Percentiles rank a stretch among this genome's conserved stretches.
These are phyloP conservation scores for Diabrotica balteata DNA, from an alignment of 2,888 invertebrate genomes.

Conservation along the genomic window DNA sequence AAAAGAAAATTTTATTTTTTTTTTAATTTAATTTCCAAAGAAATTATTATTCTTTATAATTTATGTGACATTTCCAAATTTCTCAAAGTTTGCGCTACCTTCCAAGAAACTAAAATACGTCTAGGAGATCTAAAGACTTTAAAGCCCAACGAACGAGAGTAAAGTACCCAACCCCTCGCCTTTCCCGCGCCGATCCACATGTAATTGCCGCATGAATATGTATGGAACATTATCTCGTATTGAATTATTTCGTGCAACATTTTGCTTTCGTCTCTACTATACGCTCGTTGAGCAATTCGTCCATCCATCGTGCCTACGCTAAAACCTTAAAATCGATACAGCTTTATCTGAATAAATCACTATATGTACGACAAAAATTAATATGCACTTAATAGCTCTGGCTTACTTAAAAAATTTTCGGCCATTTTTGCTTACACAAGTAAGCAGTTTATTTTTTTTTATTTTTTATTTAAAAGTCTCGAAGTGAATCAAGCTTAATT, in stretches of 20 bases:
- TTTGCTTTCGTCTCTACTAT: conserved; percentile 36
- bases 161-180: conserved; percentile 14
- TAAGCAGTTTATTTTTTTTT: no score
- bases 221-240: conserved; percentile 57
- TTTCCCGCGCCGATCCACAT: conserved; percentile 39
- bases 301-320: conserved; percentile 15
- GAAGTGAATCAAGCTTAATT: no score
- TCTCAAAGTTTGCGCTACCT: background rate
- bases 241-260: conserved; percentile 54
- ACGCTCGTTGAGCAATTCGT: conserved; percentile 26
- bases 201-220: conserved; percentile 58
- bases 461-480: no score
- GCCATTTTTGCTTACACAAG: no score
- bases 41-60: background rate
- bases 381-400: background rate
- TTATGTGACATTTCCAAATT: background rate
- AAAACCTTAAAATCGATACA: conserved; percentile 21
- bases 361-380: background rate
- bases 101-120: conserved; percentile 3
- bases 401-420: background rate
- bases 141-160: conserved; percentile 25
- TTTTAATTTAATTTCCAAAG: background rate
- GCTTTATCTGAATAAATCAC: conserved; percentile 10
- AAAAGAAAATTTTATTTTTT: no score
- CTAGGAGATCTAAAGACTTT: conserved; percentile 15